Percentiles rank a stretch among this genome's conserved stretches.
Evolutionary conservation across 2,888 invertebrate species (phyloP).

Genomic region (Amblyjoppa proteus): DNA sequence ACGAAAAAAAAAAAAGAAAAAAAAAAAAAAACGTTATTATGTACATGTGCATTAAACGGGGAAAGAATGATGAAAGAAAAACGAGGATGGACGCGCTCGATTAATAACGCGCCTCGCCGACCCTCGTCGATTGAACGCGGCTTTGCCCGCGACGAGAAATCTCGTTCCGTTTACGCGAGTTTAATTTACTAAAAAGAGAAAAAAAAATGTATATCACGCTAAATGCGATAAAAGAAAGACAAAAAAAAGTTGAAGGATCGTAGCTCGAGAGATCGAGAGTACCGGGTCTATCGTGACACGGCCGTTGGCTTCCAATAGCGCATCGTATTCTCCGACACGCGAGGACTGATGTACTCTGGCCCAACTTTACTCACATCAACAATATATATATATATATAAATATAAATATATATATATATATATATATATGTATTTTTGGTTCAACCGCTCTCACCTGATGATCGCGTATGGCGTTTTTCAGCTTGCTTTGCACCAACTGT

Average conservation of each 20-base stretch:
- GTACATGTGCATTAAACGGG: not conserved
- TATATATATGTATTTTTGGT: slow-evolving; percentile 13
- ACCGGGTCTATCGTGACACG: slow-evolving; percentile 3
- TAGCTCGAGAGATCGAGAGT: slow-evolving; percentile 1
- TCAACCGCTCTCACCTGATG: slow-evolving; percentile 86
- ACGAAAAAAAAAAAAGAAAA: slow-evolving; percentile 1
- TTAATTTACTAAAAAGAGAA: slow-evolving; percentile 13
- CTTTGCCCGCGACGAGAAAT: slow-evolving; percentile 20
- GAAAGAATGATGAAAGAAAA: slow-evolving; percentile 26
- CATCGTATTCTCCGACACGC: not conserved
- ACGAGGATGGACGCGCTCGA: slow-evolving; percentile 46
- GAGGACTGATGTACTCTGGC: not conserved
- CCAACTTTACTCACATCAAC: not conserved
- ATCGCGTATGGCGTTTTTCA: slow-evolving; percentile 88
- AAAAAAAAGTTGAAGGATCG: slow-evolving; percentile 39
- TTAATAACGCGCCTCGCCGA: slow-evolving; percentile 47
- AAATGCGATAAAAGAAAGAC: slow-evolving; percentile 7
- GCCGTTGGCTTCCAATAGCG: not conserved
- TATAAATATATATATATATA: not conserved
- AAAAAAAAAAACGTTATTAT: not conserved
- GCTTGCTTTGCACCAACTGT: slow-evolving; percentile 87
- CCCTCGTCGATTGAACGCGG: slow-evolving; percentile 15
- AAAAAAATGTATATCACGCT: not conserved
- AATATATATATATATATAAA: slow-evolving; percentile 3
- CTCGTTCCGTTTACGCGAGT: slow-evolving; percentile 22